Evolutionary conservation across 35 echinoderm and acorn worm species (phyloP).

Genomic region (Eucidaris tribuloides): DNA sequence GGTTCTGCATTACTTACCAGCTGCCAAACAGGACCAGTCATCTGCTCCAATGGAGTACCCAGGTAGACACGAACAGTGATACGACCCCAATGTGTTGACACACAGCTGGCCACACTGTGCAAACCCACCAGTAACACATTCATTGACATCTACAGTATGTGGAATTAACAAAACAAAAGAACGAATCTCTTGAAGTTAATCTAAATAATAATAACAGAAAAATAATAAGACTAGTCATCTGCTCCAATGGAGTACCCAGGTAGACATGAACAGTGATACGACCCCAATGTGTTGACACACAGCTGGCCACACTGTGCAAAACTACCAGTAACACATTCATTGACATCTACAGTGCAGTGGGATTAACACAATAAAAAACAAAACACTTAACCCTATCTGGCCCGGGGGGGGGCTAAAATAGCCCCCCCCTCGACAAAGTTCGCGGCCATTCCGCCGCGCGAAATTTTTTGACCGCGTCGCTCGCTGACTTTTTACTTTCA

Average conservation of each 20-base stretch:
- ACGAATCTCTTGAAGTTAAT: too few relatives aligned
- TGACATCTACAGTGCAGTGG: slow-evolving; percentile 56
- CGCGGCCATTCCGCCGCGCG: too few relatives aligned
- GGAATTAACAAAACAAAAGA: too few relatives aligned
- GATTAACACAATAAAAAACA: too few relatives aligned
- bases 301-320: slow-evolving; percentile 48
- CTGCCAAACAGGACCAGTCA: slow-evolving; percentile 41
- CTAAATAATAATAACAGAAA: too few relatives aligned
- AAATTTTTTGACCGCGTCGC: too few relatives aligned
- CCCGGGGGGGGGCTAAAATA: too few relatives aligned
- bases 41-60: slow-evolving; percentile 50
- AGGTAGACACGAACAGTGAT: slow-evolving; percentile 39
- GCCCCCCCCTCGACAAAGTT: too few relatives aligned
- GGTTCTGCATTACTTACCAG: slow-evolving; percentile 37
- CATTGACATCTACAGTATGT: slow-evolving; percentile 63
- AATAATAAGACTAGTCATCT: slow-evolving; percentile 45
- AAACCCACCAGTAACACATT: slow-evolving; percentile 35
- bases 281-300: slow-evolving; percentile 49
- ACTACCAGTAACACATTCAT: slow-evolving; percentile 50
- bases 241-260: slow-evolving; percentile 39
- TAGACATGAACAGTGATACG: slow-evolving; percentile 47
- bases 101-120: slow-evolving; percentile 59
- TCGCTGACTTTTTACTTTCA: too few relatives aligned
- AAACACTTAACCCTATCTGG: too few relatives aligned
- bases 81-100: slow-evolving; percentile 45